phyloP scores from a whole-genome alignment of 2,113 vertebrate species.

The Onychorhynchus coronatus region DNA sequence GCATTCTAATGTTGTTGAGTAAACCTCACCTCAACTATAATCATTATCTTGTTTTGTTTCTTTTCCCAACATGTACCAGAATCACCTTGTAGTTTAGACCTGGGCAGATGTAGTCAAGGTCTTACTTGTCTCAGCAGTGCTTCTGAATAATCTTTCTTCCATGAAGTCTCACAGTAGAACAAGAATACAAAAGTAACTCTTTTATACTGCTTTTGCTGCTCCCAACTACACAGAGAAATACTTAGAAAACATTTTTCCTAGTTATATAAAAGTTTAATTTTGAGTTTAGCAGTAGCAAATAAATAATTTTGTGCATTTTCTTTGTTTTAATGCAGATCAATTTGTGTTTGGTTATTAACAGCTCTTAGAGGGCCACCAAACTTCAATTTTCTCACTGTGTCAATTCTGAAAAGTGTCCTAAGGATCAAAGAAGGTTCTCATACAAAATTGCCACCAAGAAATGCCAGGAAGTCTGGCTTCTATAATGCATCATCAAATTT shows the following conservation, averaged over 20 bases:
- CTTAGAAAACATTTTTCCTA: neutral
- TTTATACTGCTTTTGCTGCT: neutral
- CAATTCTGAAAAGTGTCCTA: neutral
- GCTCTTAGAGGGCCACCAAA: neutral
- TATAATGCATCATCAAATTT: neutral
- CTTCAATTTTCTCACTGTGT: neutral
- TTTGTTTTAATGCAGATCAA: neutral
- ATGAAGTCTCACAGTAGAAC: neutral
- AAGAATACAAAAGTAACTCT: neutral
- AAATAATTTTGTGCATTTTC: neutral
- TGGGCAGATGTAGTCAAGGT: neutral
- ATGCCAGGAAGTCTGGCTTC: accelerated
- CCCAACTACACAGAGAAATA: neutral
- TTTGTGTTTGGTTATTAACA: neutral
- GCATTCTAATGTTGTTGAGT: neutral
- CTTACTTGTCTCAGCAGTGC: neutral
- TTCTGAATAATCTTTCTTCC: neutral
- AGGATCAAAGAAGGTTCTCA: neutral
- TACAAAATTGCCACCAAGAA: neutral
- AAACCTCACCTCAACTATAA: neutral
- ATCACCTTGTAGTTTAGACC: neutral
- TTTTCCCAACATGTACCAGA: neutral
- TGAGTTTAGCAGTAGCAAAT: neutral
- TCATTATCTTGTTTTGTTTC: neutral
- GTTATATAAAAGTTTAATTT: neutral